Evolutionary conservation across 2,888 invertebrate species (phyloP).

Genomic region (Lochmaea crataegi): DNA sequence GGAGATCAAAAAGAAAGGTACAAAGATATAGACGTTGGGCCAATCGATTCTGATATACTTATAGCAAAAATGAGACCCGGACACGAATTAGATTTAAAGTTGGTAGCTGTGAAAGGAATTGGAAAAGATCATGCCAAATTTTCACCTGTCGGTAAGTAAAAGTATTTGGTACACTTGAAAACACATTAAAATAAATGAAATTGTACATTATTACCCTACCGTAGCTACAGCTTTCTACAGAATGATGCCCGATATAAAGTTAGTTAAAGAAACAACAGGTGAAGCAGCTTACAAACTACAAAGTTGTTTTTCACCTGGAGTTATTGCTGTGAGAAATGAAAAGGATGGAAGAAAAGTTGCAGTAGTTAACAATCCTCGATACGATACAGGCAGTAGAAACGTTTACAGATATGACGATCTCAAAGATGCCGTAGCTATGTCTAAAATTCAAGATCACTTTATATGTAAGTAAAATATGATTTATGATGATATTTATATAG

Average conservation of each 20-base stretch:
- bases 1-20: constrained; percentile 85
- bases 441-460: constrained; percentile 89
- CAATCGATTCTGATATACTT: constrained; percentile 89
- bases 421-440: constrained; percentile 85
- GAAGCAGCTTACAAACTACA: constrained; percentile 90
- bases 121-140: constrained; percentile 99
- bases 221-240: constrained; percentile 93
- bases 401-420: constrained; percentile 89
- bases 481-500: neutral
- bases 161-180: too few relatives aligned
- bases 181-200: too few relatives aligned
- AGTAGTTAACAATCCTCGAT: constrained; percentile 85
- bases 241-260: constrained; percentile 86
- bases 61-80: constrained; percentile 96
- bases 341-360: constrained; percentile 72
- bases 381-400: constrained; percentile 94
- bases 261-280: constrained; percentile 80
- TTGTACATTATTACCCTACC: too few relatives aligned
- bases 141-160: constrained; percentile 92
- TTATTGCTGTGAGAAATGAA: constrained; percentile 77
- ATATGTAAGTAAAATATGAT: constrained; percentile 80
- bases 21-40: constrained; percentile 78
- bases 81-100: constrained; percentile 89
- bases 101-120: constrained; percentile 94
- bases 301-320: constrained; percentile 93